Conservation (phyloP, 2,797 vertebrate genomes). For the Nannoperca obscura region DNA sequence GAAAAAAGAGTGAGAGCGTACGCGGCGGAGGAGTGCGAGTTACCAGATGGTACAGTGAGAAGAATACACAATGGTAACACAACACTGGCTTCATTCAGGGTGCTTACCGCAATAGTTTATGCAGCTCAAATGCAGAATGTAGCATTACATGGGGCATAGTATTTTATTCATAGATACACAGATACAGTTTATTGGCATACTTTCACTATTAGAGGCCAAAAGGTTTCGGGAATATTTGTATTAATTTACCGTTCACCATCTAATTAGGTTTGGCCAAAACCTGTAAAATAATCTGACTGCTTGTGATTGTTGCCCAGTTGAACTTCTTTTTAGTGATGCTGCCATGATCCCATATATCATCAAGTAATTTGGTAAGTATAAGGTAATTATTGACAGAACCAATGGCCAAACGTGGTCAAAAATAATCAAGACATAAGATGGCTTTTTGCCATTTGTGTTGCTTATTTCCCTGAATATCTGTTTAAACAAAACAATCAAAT, state of each 20-base stretch:
- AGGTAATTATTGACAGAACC: too few species aligned
- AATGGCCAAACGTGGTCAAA: neutral
- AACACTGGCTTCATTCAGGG: slow-evolving; percentile 68
- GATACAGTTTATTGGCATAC: neutral
- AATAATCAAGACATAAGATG: neutral
- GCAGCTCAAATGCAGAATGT: slow-evolving; percentile 17
- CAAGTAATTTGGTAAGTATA: too few species aligned
- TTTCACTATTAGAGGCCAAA: neutral
- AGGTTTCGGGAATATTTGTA: neutral
- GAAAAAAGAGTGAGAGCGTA: slow-evolving; percentile 47
- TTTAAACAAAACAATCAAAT: neutral
- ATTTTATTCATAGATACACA: neutral
- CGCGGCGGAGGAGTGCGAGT: slow-evolving; percentile 48
- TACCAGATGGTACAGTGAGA: slow-evolving; percentile 81
- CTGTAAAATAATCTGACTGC: neutral
- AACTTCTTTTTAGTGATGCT: neutral
- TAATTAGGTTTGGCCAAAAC: neutral
- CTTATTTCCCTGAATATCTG: neutral
- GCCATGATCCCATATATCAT: neutral
- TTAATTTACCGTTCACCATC: too few species aligned
- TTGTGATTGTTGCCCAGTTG: neutral
- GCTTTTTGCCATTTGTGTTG: neutral
- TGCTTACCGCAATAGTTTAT: slow-evolving; percentile 31
- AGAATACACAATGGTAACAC: slow-evolving; percentile 79
- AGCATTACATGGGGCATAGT: neutral